These are phyloP conservation scores for Saccopteryx leptura DNA, from an alignment of 2,113 vertebrate species.

Conservation along the genomic window DNA sequence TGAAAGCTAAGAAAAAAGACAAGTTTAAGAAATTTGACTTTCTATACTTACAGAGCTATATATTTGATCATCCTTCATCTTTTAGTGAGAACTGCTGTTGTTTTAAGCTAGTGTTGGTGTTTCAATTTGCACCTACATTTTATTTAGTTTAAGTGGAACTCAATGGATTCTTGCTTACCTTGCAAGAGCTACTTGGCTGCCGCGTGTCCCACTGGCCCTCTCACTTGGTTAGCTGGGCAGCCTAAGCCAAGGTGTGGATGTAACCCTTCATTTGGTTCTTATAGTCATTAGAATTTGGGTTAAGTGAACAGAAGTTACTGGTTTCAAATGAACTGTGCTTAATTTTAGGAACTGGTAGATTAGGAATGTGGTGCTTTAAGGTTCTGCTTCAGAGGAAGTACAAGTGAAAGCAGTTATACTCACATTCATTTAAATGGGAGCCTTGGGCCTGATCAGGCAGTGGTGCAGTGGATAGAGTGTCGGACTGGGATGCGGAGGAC, in stretches of 20 bases:
- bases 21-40: background rate
- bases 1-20: background rate
- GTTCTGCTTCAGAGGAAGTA: conserved; percentile 27
- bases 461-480: no score
- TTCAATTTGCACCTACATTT: conserved; percentile 34
- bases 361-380: conserved; percentile 5
- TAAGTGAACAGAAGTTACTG: conserved; percentile 61
- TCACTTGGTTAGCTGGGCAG: background rate
- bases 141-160: background rate
- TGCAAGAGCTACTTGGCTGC: background rate
- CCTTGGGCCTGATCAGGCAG: background rate
- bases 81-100: background rate
- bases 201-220: background rate
- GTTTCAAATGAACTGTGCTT: conserved; percentile 64
- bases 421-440: background rate
- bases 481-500: no score
- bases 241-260: background rate
- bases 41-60: background rate
- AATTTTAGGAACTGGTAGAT: conserved; percentile 62
- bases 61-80: background rate
- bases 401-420: conserved; percentile 13
- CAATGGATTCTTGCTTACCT: background rate
- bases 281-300: conserved; percentile 37
- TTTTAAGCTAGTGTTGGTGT: background rate
- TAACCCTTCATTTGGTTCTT: conserved; percentile 19